Evolutionary conservation across 2,888 invertebrate species (phyloP).

Genomic region (Omphaloscelis lunosa): DNA sequence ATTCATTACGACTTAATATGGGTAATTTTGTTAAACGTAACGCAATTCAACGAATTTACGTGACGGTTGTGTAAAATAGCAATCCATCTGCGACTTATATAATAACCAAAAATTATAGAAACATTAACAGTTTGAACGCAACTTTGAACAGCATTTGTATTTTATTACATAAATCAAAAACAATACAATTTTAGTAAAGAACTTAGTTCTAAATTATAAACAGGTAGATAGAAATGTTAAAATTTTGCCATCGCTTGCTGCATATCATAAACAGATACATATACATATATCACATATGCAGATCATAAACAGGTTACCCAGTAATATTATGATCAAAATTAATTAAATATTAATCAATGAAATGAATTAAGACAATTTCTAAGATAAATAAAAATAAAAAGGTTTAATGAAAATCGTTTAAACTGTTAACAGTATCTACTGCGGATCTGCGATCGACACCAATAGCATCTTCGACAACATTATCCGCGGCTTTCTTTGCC

Average conservation of each 20-base stretch:
- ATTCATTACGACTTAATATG: too few species aligned
- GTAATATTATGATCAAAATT: not conserved
- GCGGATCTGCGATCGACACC: conserved; percentile 26
- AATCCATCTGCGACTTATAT: too few species aligned
- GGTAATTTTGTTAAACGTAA: too few species aligned
- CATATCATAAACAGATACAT: not conserved
- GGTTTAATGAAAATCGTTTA: conserved; percentile 22
- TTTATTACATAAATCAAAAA: not conserved
- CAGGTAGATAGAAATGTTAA: not conserved
- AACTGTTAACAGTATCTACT: not conserved
- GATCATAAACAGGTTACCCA: not conserved
- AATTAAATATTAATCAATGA: not conserved
- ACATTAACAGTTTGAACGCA: too few species aligned
- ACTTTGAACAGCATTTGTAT: not conserved
- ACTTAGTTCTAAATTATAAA: not conserved
- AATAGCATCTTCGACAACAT: conserved; percentile 3
- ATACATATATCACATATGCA: too few species aligned
- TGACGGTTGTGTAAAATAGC: too few species aligned
- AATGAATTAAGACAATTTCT: not conserved
- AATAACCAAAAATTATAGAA: conserved; percentile 9
- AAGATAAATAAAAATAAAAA: not conserved
- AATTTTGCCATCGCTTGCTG: not conserved
- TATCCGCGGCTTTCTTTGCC: conserved; percentile 4
- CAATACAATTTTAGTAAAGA: not conserved
- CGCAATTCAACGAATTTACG: too few species aligned